These are phyloP conservation scores for Vireo griseus DNA, from an alignment of 2,797 vertebrate genomes.

Conservation along the genomic window DNA sequence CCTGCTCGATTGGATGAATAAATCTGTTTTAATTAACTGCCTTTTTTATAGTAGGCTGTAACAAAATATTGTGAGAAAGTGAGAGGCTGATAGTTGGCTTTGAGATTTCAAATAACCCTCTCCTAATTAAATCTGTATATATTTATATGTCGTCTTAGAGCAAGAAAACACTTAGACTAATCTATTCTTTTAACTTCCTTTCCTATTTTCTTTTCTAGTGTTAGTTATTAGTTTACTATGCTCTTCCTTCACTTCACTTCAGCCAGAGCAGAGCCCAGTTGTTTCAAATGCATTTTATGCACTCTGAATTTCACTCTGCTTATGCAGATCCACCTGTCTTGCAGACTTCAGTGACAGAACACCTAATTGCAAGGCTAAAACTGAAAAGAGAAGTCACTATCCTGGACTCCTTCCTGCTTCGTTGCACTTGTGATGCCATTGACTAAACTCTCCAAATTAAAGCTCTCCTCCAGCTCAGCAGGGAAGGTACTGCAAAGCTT, in stretches of 20 bases:
- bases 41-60: slow-evolving; percentile 9
- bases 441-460: not conserved
- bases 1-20: slow-evolving; percentile 13
- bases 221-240: not conserved
- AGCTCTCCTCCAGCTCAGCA: not conserved
- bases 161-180: slow-evolving; percentile 12
- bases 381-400: not conserved
- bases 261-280: not conserved
- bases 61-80: not conserved
- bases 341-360: not conserved
- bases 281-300: not conserved
- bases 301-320: not conserved
- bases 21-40: slow-evolving; percentile 28
- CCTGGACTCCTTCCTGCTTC: not conserved
- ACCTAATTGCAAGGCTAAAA: not conserved
- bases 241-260: not conserved
- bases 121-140: slow-evolving; percentile 32
- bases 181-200: not conserved
- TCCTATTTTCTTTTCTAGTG: not conserved
- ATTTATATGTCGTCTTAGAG: not conserved
- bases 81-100: slow-evolving; percentile 1
- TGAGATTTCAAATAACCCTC: slow-evolving; percentile 39
- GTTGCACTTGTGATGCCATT: not conserved
- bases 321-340: not conserved
- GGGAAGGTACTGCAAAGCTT: not conserved